phyloP scores from a whole-genome alignment of 2,113 vertebrate genomes.

The Tupaia tana region DNA sequence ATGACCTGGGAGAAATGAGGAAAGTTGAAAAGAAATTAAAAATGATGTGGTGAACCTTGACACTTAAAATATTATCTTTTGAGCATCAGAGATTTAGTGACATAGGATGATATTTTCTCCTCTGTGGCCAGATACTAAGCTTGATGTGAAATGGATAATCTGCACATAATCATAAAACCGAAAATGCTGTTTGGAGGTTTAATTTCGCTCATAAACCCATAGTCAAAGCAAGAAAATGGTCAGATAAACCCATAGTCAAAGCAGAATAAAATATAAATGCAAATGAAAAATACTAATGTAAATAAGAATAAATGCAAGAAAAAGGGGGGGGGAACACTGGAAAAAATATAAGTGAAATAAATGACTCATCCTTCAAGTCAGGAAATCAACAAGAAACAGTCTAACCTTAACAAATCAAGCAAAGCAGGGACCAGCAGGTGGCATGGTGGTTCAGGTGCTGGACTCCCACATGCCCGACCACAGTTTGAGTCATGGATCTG shows the following conservation, averaged over 20 bases:
- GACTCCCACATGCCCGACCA: too few species aligned
- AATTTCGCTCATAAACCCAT: constrained; percentile 16
- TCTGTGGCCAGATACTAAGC: background rate
- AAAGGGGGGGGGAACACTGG: background rate
- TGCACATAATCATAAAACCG: background rate
- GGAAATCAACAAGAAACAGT: background rate
- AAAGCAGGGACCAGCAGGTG: background rate
- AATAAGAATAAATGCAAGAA: background rate
- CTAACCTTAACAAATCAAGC: constrained; percentile 13
- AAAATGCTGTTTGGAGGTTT: background rate
- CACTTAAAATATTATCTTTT: background rate
- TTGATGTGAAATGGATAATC: background rate
- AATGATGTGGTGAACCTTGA: background rate
- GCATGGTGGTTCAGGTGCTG: too few species aligned
- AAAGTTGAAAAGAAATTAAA: constrained; percentile 23
- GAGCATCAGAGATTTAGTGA: background rate
- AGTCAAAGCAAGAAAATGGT: background rate
- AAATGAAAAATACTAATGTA: constrained; percentile 46
- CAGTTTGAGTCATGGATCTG: too few species aligned
- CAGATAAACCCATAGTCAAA: background rate
- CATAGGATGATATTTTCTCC: background rate
- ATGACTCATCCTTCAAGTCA: background rate
- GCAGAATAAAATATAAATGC: constrained; percentile 15
- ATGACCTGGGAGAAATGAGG: constrained; percentile 14
- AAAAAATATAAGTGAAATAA: constrained; percentile 44